Evolutionary conservation across 2,797 vertebrate species (phyloP), one percentile per base, ranked within the genome.

Genomic region (Poecilia picta): DNA sequence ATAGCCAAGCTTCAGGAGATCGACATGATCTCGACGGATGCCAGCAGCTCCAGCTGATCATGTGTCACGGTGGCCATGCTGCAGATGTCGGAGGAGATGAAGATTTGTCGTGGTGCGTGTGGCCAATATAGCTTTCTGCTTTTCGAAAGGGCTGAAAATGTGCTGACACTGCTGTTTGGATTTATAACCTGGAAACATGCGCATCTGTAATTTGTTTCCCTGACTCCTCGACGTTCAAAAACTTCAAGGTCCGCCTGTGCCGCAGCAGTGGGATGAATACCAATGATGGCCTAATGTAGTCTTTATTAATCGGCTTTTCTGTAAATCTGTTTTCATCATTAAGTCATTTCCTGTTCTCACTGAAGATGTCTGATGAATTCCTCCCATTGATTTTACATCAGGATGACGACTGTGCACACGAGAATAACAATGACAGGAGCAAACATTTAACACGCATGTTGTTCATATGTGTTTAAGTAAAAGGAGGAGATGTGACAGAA

Each of bases 91-190:
- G 57, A 76, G 13, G 13, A 79, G 82, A 87, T 73, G 28, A 84
- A 79, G 79, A 88, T 88, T 91, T 85, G 77, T 82, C 71, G 62
- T 53, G 73, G 81, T 75, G 88, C 73, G 64, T 47, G 83, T 64
- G 88, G 83, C 79, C 80, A 83, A 85, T 78, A 81, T 78, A 81
- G 43, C 11, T 83, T 71, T 43, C 75, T 75, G 73, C 57, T 68
- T 86, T 90, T 86, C 74, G 74, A 81, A 88, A 47, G 57, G 41
- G 76, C 18, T 79, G 77, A 79, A 79, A 79, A 87, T 82, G 31
- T 90, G 91, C 93, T 89, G 92, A 93, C 89, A 79, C 73, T 12
- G 87, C 84, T 41, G 55, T 85, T 88, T 81, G 33, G 85, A 88
- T 85, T 87, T 72, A 84, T 81, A 85, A 83, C 87, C 78, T 73